A percentile compares a stretch with the other conserved stretches of the same genome.
phyloP scores from a whole-genome alignment of 1,140 invertebrate species.

The Brevipalpus yothersi region DNA sequence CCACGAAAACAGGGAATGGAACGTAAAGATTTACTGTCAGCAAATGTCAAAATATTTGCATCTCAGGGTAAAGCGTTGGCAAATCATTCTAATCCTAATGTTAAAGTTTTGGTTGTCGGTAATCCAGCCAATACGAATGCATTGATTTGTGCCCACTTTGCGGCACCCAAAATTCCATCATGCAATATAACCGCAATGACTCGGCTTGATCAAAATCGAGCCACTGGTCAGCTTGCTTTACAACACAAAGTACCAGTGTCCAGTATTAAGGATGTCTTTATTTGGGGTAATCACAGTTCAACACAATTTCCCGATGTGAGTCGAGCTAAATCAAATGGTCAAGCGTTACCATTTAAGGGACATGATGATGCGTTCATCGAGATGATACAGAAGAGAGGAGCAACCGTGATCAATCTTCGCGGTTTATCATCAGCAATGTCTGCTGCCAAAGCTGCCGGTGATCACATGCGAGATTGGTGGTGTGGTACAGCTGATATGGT shows the following conservation, averaged over 20 bases:
- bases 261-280: conserved; percentile 68
- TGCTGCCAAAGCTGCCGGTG: conserved; percentile 82
- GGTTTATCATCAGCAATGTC: conserved; percentile 98
- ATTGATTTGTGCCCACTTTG: conserved; percentile 80
- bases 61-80: conserved; percentile 72
- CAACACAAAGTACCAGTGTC: conserved; percentile 32
- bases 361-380: conserved; percentile 8
- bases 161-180: conserved; percentile 72
- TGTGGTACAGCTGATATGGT: conserved; percentile 34
- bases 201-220: conserved; percentile 88
- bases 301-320: conserved; percentile 91
- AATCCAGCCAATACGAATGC: conserved; percentile 99
- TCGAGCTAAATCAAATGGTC: conserved; percentile 37
- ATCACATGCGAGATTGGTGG: conserved; percentile 94
- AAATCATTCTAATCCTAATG: conserved; percentile 71
- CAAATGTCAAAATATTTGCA: conserved; percentile 98
- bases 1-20: conserved; percentile 97
- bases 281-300: conserved; percentile 98
- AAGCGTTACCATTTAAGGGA: conserved; percentile 22
- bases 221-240: conserved; percentile 42
- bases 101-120: conserved; percentile 84
- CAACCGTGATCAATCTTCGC: conserved; percentile 83
- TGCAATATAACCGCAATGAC: conserved; percentile 97
- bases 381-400: conserved; percentile 71
- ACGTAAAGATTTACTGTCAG: conserved; percentile 76